Base-by-base conservation (phyloP, 2,888 invertebrate genomes). In the Apodemia duryi region DNA sequence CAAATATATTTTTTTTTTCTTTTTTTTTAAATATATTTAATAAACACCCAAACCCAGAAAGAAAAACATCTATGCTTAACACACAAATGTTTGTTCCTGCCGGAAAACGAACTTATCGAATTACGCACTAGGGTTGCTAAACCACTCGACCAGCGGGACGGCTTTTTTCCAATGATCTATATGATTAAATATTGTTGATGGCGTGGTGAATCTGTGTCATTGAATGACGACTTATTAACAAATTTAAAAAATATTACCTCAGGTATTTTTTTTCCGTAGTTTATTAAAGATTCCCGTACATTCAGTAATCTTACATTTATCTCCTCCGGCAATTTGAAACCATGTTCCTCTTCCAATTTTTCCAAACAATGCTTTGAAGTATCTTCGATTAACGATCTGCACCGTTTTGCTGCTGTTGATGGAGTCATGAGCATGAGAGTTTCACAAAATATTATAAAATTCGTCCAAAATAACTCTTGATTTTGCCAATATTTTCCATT, bases 401-500 rank as follows among this genome's bases (percentile, higher is more conserved):
- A 57, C 6, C 29, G 11, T 57, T 57, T 57, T 32, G 32, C 32
- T 1, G 57, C 57, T 32, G 32, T 77, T 10, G 84, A 77, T 9
- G 89, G 88, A 2, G 82, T 81, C n/a, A 81, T 74, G 35, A 79
- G 78, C 2, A 88, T 75, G 32, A 93, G 74, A 62, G 78, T 79
- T 65, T 87, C 83, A 66, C 79, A 82, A 71, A 88, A 83, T 21
- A 62, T 70, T 51, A 86, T 70, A 21, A 85, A 82, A 70, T 87
- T 81, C 21, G 70, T 67, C 90, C 90, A 90, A 78, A 90, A 90
- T 29, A 74, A 73, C n/a, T 71, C 72, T 70, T 77, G 80, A 63
- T 85, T 73, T 9, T 77, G 75, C 88, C 89, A 90, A 68, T 89
- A 90, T 65, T 82, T 72, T 21, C 68, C 64, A 62, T 83, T 83